phyloP scores from a whole-genome alignment of 2,888 invertebrate species.

The Ichneumoninae sp. region DNA sequence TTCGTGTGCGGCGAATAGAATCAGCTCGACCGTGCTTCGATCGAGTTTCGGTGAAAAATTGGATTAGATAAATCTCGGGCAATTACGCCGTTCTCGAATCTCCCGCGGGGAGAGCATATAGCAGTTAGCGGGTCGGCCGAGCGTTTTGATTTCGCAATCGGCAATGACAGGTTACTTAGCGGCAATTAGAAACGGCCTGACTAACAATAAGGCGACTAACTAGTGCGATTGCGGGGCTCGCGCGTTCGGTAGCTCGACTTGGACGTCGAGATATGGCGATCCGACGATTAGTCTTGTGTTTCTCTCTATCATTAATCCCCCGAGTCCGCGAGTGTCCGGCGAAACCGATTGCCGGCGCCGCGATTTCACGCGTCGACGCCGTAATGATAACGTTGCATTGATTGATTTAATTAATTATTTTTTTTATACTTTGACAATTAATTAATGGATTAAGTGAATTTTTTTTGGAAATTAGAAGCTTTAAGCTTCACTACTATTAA shows the following conservation, averaged over 20 bases:
- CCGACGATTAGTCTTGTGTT: conserved; percentile 32
- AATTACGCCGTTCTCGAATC: conserved; percentile 52
- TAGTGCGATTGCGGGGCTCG: neutral
- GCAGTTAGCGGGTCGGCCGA: neutral
- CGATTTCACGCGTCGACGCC: conserved; percentile 51
- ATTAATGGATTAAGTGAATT: neutral
- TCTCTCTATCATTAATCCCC: conserved; percentile 56
- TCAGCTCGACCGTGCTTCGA: neutral
- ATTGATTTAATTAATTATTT: neutral
- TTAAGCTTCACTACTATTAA: no score
- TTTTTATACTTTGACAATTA: neutral
- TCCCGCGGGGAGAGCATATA: conserved; percentile 9
- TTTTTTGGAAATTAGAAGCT: neutral
- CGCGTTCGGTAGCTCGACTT: conserved; percentile 45
- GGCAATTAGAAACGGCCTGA: conserved; percentile 59
- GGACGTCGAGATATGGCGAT: conserved; percentile 47
- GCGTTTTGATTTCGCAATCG: conserved; percentile 62
- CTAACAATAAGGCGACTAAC: conserved; percentile 65
- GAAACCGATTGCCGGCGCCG: conserved; percentile 39
- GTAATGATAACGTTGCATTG: neutral
- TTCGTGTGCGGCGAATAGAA: neutral
- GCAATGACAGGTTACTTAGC: conserved; percentile 67
- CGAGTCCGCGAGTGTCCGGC: conserved; percentile 12
- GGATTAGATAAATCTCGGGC: conserved; percentile 53
- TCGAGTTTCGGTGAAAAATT: conserved; percentile 42